Evolutionary conservation across 2,113 vertebrate genomes (phyloP), one percentile per base, ranked within the genome.

Genomic region (Rhinopomastus cyanomelas): DNA sequence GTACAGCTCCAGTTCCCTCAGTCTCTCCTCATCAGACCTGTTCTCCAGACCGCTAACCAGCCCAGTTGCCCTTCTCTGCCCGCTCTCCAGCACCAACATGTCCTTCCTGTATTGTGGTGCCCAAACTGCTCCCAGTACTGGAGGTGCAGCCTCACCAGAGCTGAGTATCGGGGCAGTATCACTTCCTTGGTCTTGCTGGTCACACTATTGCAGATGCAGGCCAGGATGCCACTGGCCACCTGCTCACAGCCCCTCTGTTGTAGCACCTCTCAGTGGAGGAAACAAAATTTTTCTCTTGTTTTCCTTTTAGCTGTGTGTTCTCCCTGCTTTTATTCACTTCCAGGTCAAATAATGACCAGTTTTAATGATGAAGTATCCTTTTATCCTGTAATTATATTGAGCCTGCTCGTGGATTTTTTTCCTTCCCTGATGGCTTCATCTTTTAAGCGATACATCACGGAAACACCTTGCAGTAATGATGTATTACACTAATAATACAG

Each of bases 401-500:
- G 88, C 88, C 92, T 91, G 85, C 90, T 96, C 27, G 10, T 92
- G 89, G 73, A 71, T 85, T 92, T 95, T 92, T 87, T 78, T 30
- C 90, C 86, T 55, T 88, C 87, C 78, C 69, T 92, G 91, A 96
- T 95, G 94, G 96, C 96, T 97, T 95, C 93, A 95, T 97, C 92
- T 89, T 94, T 48, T 79, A 87, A 88, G 95, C 5, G 11, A 94
- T 96, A 60, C 78, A 94, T 97, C 95, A 91, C 55, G 86, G 66
- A 88, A 96, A 90, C 81, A 94, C 94, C 95, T 94, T 95, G 94
- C 96, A 11, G 85, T 37, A 42, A 93, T 97, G 97, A 97, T 96
- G 81, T 91, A 96, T 97, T 56, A 57, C 93, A 92, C 95, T 95
- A 96, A 78, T 96, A 90, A 97, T 72, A 56, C 9, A 39, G 91